Percentiles rank a stretch among this genome's conserved stretches.
These are phyloP conservation scores for Condylostylus longicornis DNA, from an alignment of 1,140 invertebrate genomes.

Conservation along the genomic window DNA sequence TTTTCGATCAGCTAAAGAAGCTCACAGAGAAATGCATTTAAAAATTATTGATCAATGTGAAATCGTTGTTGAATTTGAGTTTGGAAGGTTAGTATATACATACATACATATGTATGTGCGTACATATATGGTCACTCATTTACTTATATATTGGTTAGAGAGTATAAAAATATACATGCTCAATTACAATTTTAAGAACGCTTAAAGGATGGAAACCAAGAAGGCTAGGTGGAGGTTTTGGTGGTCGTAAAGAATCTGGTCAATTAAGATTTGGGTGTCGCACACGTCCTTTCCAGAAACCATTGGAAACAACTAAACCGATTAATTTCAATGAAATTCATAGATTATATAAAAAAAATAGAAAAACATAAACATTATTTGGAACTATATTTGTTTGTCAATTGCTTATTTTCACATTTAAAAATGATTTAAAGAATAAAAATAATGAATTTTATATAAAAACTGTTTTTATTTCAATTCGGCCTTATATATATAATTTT, in stretches of 20 bases:
- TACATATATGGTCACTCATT: not conserved
- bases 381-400: too few relatives aligned
- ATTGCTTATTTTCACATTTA: too few relatives aligned
- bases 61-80: constrained; percentile 55
- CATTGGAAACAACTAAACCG: too few relatives aligned
- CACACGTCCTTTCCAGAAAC: constrained; percentile 56
- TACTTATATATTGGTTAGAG: not conserved
- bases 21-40: constrained; percentile 40
- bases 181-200: constrained; percentile 5
- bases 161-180: not conserved
- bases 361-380: too few relatives aligned
- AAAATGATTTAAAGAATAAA: too few relatives aligned
- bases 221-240: constrained; percentile 72
- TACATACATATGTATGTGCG: not conserved
- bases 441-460: too few relatives aligned
- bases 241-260: constrained; percentile 74
- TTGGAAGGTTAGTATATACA: constrained; percentile 38
- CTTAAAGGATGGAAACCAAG: constrained; percentile 71
- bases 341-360: too few relatives aligned
- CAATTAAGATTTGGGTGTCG: constrained; percentile 74
- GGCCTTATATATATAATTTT: too few relatives aligned
- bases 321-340: too few relatives aligned
- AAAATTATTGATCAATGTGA: constrained; percentile 43
- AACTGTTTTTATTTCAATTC: too few relatives aligned
- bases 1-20: constrained; percentile 42